Evolutionary conservation across 2,113 vertebrate genomes (phyloP).

Genomic region (Agelaius tricolor): DNA sequence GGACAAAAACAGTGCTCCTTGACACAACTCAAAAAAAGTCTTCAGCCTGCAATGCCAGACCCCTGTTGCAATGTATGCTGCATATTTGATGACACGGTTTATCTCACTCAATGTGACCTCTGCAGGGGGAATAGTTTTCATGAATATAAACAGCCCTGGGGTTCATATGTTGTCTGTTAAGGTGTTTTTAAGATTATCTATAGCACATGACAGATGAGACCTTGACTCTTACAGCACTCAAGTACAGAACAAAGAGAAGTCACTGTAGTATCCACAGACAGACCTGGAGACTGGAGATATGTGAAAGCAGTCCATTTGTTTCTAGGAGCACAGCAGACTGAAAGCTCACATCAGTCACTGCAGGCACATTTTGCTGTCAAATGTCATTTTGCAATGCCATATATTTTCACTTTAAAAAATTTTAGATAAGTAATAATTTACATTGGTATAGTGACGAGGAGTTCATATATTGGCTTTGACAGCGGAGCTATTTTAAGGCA

Average conservation of each 20-base stretch:
- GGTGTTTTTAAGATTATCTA: conserved; percentile 68
- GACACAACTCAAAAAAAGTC: neutral
- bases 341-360: conserved; percentile 31
- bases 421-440: conserved; percentile 45
- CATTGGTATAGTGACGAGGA: neutral
- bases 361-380: conserved; percentile 52
- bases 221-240: conserved; percentile 51
- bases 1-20: conserved; percentile 24
- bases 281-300: conserved; percentile 28
- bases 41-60: conserved; percentile 3
- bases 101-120: conserved; percentile 59
- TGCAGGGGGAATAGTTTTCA: conserved; percentile 39
- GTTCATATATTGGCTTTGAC: neutral
- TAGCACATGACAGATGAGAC: conserved; percentile 63
- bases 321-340: conserved; percentile 24
- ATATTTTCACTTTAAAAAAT: conserved; percentile 34
- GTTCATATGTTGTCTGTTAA: conserved; percentile 55
- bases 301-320: conserved; percentile 54
- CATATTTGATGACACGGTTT: conserved; percentile 58
- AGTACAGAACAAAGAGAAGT: conserved; percentile 58
- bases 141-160: conserved; percentile 64
- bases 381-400: conserved; percentile 43
- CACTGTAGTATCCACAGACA: conserved; percentile 51
- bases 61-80: conserved; percentile 11
- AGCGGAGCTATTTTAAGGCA: neutral